phyloP scores from a whole-genome alignment of 2,888 invertebrate species.

The Yponomeuta cagnagella region DNA sequence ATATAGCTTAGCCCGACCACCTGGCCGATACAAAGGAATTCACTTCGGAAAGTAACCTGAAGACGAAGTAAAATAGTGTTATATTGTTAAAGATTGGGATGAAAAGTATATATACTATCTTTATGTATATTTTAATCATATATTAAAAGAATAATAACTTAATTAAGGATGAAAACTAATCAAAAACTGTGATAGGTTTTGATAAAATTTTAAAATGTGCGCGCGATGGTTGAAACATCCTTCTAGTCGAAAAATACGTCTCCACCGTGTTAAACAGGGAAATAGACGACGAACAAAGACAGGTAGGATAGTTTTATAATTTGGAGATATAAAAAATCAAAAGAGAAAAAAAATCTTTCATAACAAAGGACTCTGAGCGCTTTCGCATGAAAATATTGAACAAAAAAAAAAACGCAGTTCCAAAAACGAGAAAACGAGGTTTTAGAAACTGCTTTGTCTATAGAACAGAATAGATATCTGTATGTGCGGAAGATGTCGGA shows the following conservation, averaged over 20 bases:
- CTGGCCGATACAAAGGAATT: neutral
- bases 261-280: neutral
- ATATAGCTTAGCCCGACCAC: neutral
- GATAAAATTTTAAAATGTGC: conserved; percentile 69
- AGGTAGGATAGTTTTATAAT: conserved; percentile 26
- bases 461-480: conserved; percentile 23
- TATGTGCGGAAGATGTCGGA: conserved; percentile 28
- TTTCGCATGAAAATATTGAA: neutral
- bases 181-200: conserved; percentile 77
- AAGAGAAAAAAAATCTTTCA: neutral
- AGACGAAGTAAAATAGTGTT: conserved; percentile 70
- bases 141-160: conserved; percentile 49
- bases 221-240: conserved; percentile 24
- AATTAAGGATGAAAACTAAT: conserved; percentile 75
- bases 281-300: conserved; percentile 1
- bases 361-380: neutral
- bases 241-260: neutral
- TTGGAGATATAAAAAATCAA: neutral
- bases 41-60: conserved; percentile 10
- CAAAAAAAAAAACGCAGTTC: neutral
- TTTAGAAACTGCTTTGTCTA: conserved; percentile 29
- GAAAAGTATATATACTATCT: conserved; percentile 67
- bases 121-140: conserved; percentile 74
- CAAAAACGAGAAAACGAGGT: conserved; percentile 31
- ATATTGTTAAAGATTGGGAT: conserved; percentile 69